Conservation (phyloP, 2,888 invertebrate species). For the Phortica magna region DNA sequence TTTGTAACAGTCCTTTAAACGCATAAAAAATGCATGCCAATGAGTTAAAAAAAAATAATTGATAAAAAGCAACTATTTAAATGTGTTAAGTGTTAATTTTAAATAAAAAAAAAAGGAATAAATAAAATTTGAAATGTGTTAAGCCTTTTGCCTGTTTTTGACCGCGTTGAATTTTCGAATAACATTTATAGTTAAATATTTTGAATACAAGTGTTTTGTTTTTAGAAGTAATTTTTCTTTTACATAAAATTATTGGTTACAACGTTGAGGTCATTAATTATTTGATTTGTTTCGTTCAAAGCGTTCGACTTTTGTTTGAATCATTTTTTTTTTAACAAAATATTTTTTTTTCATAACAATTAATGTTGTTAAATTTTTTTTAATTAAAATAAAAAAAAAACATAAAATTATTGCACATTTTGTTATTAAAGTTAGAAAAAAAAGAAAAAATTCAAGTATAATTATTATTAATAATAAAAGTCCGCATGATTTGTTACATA, state of each 20-base stretch:
- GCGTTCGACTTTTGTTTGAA: slow-evolving; percentile 59
- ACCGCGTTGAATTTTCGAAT: background rate
- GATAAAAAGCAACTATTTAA: no score
- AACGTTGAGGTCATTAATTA: slow-evolving; percentile 75
- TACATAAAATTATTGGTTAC: slow-evolving; percentile 78
- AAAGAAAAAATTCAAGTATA: slow-evolving; percentile 25
- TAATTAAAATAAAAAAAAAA: background rate
- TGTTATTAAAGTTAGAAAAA: slow-evolving; percentile 51
- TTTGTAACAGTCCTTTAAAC: no score
- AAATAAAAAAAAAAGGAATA: no score
- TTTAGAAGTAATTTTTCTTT: slow-evolving; percentile 45
- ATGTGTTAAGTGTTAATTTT: no score
- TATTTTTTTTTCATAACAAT: slow-evolving; percentile 23
- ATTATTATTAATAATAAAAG: slow-evolving; percentile 49
- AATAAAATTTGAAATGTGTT: no score
- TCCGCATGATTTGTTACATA: slow-evolving; percentile 61
- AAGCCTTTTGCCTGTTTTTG: no score
- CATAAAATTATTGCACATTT: slow-evolving; percentile 29
- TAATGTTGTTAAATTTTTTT: slow-evolving; percentile 16
- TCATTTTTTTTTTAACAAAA: background rate
- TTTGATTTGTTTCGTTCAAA: slow-evolving; percentile 76
- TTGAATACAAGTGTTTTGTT: background rate
- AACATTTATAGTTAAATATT: background rate
- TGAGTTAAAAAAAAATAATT: no score
- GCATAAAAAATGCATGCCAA: no score